These are phyloP conservation scores for Prinia subflava DNA, from an alignment of 2,113 vertebrate species.

Conservation along the genomic window DNA sequence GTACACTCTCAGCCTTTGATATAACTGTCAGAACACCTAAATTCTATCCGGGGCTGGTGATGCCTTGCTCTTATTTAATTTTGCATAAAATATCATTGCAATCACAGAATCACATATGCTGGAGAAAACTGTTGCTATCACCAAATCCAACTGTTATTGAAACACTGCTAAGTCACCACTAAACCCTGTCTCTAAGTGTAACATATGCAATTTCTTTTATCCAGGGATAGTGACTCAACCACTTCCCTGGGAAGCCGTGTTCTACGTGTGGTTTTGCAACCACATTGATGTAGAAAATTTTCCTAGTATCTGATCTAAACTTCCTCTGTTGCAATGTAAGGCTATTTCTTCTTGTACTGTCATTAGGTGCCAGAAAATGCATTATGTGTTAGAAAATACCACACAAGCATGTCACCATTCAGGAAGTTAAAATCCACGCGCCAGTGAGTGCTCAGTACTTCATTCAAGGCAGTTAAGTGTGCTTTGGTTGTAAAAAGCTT, in stretches of 20 bases:
- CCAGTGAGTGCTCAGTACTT: neutral
- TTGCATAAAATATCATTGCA: neutral
- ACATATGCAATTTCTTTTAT: accelerated
- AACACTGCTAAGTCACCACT: neutral
- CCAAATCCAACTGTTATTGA: neutral
- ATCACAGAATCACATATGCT: neutral
- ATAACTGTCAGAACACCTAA: neutral
- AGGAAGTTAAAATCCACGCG: neutral
- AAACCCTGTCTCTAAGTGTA: neutral
- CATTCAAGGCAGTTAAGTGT: neutral
- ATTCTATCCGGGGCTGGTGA: neutral
- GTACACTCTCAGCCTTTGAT: neutral
- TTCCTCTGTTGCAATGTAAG: neutral
- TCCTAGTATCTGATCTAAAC: neutral
- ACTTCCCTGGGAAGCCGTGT: neutral
- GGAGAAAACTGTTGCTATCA: neutral
- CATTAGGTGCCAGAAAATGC: neutral
- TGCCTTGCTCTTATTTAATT: neutral
- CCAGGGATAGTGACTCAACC: neutral
- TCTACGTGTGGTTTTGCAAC: neutral
- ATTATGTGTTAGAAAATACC: neutral
- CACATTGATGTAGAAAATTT: accelerated
- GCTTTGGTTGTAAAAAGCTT: neutral
- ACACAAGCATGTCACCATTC: neutral
- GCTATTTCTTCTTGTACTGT: accelerated